Base-by-base conservation (phyloP, 2,113 vertebrate species). In the Ursus arctos region DNA sequence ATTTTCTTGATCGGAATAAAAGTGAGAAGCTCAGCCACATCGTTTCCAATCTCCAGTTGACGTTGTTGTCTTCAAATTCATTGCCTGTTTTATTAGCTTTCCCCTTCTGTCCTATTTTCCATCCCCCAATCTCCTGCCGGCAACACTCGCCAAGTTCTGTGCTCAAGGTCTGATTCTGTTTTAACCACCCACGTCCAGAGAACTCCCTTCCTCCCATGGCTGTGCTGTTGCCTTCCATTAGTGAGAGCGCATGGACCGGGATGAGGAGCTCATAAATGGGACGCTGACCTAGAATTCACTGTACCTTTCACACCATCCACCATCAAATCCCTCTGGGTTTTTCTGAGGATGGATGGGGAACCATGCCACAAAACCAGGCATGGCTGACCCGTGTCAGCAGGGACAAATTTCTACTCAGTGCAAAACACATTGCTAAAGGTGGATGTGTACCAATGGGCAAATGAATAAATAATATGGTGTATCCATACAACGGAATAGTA, bases 231-330 rank as follows among this genome's bases (percentile, higher is more conserved):
- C 59, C 59, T 57, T 31, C 31, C 8, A 47, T 22, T 26, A 53
- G 3, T 2, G 16, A 57, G 55, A 74, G 4, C 7, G 4, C 77
- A 0, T 0, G 14, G 6, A 31, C 76, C 7, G 1, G 0, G 0
- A 2, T 22, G 13, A 89, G 53, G 53, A 61, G 6, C 22, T 9
- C 5, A 1, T 15, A 53, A 1, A 3, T 8, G 9, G 31, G 51
- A 49, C 16, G 11, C 49, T 4, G 40, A 49, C 15, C 4, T 3
- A 0, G 14, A 33, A 5, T 12, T 31, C 72, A 31, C 15, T 7
- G 2, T 0, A 11, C n/a, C 28, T 24, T 21, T 10, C 18, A 31
- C 61, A 31, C 33, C 9, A 19, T 28, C 18, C 18, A 24, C 2
- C 28, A 1, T 16, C 13, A 7, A 7, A 16, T 3, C 13, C 43